Evolutionary conservation across 2,797 vertebrate genomes (phyloP).

Genomic region (Hypotaenidia philippensis): DNA sequence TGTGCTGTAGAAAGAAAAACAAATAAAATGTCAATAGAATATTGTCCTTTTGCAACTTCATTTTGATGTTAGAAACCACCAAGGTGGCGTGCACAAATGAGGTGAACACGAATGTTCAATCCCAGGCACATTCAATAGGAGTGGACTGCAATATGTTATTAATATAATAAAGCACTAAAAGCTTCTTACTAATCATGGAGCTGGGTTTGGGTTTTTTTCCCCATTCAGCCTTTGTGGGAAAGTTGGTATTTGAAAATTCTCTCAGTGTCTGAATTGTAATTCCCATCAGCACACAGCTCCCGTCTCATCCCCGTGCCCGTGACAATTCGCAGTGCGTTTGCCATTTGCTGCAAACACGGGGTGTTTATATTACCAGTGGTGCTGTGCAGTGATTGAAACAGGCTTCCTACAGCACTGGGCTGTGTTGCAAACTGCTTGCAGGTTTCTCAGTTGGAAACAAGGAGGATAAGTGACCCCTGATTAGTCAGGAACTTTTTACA

Average conservation of each 20-base stretch:
- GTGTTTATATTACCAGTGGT: not conserved
- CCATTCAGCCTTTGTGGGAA: slow-evolving; percentile 60
- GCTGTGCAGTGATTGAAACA: not conserved
- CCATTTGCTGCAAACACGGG: not conserved
- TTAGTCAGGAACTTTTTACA: not conserved
- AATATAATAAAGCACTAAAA: slow-evolving; percentile 56
- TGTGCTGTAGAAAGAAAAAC: slow-evolving; percentile 18
- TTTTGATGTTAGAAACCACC: not conserved
- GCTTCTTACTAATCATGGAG: slow-evolving; percentile 48
- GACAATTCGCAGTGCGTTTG: not conserved
- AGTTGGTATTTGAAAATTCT: slow-evolving; percentile 48
- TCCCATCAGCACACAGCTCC: not conserved
- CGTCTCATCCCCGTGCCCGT: not conserved
- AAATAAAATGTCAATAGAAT: not conserved
- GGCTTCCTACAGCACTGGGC: not conserved
- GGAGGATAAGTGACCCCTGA: not conserved
- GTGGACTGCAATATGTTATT: slow-evolving; percentile 46
- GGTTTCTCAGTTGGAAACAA: not conserved
- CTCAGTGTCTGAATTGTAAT: slow-evolving; percentile 39
- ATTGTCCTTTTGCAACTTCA: not conserved
- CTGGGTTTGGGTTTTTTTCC: not conserved
- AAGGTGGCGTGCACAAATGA: not conserved
- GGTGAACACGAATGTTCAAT: slow-evolving; percentile 25
- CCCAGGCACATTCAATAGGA: slow-evolving; percentile 9
- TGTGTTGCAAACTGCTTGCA: not conserved